phyloP scores from a whole-genome alignment of 2,888 invertebrate genomes.

The Byasa hedistus region DNA sequence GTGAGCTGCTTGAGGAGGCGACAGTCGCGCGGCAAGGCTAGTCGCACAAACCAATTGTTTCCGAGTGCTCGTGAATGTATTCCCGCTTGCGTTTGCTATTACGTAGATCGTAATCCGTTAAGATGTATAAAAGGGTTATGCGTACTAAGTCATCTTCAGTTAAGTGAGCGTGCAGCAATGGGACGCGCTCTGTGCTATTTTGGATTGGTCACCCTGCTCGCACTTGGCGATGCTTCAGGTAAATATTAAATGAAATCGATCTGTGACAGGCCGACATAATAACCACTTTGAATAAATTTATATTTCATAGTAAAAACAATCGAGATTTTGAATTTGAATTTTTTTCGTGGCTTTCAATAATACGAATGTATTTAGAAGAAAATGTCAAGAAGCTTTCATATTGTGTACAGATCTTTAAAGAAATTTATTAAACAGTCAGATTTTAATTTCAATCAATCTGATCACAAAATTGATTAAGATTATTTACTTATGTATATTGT shows the following conservation, averaged over 20 bases:
- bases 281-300: too few relatives aligned
- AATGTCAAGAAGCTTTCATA: too few relatives aligned
- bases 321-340: too few relatives aligned
- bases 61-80: slow-evolving; percentile 50
- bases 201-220: slow-evolving; percentile 40
- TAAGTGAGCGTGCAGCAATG: slow-evolving; percentile 52
- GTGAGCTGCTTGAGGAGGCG: neutral
- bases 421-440: too few relatives aligned
- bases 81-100: slow-evolving; percentile 53
- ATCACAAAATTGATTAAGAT: too few relatives aligned
- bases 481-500: too few relatives aligned
- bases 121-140: slow-evolving; percentile 66
- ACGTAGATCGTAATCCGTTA: slow-evolving; percentile 49
- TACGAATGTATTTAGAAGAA: too few relatives aligned
- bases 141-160: slow-evolving; percentile 44
- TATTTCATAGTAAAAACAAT: too few relatives aligned
- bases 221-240: slow-evolving; percentile 42
- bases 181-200: slow-evolving; percentile 45
- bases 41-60: slow-evolving; percentile 48
- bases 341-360: too few relatives aligned
- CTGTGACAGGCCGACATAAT: too few relatives aligned
- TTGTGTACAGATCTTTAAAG: too few relatives aligned
- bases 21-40: slow-evolving; percentile 4
- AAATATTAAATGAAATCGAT: slow-evolving; percentile 12
- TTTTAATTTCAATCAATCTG: too few relatives aligned